A percentile compares a stretch with the other conserved stretches of the same genome.
phyloP scores from a whole-genome alignment of 2,888 invertebrate species.

The Podabrus alpinus region DNA sequence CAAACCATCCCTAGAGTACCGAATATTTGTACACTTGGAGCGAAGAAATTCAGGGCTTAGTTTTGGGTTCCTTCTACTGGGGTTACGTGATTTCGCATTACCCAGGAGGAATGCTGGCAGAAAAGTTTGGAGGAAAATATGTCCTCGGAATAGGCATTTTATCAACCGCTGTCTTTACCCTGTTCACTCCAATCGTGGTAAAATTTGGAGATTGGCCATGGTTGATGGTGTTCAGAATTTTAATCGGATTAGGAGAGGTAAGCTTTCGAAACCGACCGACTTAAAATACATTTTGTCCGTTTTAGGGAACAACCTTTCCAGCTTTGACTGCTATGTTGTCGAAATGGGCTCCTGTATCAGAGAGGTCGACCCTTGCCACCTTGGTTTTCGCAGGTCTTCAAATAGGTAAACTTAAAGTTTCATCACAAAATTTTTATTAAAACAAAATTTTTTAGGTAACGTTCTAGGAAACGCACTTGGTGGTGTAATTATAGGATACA shows the following conservation, averaged over 20 bases:
- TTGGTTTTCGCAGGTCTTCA: constrained; percentile 30
- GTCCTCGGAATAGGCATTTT: constrained; percentile 76
- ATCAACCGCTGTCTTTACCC: constrained; percentile 76
- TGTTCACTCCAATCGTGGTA: constrained; percentile 75
- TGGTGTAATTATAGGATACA: constrained; percentile 68
- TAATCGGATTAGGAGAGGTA: constrained; percentile 63
- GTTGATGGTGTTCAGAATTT: constrained; percentile 69
- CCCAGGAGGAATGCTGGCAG: constrained; percentile 76
- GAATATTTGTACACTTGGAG: constrained; percentile 61
- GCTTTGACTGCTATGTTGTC: constrained; percentile 27
- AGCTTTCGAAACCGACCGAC: background rate
- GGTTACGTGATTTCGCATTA: constrained; percentile 80
- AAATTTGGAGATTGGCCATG: constrained; percentile 65
- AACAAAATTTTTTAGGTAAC: background rate
- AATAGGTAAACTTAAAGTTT: constrained; percentile 10
- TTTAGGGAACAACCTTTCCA: constrained; percentile 31
- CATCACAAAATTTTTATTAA: too few relatives aligned
- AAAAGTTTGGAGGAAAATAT: constrained; percentile 79
- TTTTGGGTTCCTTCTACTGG: constrained; percentile 80
- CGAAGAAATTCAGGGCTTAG: constrained; percentile 70
- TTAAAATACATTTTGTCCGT: background rate
- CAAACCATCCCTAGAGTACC: background rate
- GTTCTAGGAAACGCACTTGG: constrained; percentile 40
- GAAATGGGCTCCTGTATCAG: constrained; percentile 34
- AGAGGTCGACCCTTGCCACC: constrained; percentile 32